Percentiles rank a stretch among this genome's conserved stretches.
These are phyloP conservation scores for Dryocosmus kuriphilus DNA, from an alignment of 2,888 invertebrate genomes.

Conservation along the genomic window DNA sequence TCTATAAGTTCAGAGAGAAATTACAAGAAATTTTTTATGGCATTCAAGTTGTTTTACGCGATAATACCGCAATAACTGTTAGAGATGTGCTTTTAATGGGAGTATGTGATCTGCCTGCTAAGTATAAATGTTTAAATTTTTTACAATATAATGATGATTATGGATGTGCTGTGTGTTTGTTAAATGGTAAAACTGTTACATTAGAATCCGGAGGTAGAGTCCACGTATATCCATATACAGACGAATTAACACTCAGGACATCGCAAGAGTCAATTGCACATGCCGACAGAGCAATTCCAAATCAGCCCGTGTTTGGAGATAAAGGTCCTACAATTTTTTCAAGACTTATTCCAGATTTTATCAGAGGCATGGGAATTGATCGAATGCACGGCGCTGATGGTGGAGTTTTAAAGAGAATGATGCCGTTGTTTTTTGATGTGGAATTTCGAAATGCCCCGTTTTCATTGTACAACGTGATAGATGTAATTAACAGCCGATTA, in stretches of 20 bases:
- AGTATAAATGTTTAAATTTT: conserved; percentile 49
- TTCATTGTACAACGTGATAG: conserved; percentile 45
- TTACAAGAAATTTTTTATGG: neutral
- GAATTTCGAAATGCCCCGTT: conserved; percentile 40
- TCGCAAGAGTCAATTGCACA: conserved; percentile 39
- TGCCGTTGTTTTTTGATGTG: conserved; percentile 46
- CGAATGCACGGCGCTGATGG: conserved; percentile 51
- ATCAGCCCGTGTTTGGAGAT: conserved; percentile 43
- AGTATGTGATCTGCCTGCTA: conserved; percentile 48
- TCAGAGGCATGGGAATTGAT: conserved; percentile 48
- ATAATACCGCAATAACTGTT: conserved; percentile 5
- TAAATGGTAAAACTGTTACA: conserved; percentile 44
- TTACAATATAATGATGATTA: conserved; percentile 49
- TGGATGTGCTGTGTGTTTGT: conserved; percentile 47
- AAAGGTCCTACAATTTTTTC: conserved; percentile 47
- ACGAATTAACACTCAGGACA: conserved; percentile 44
- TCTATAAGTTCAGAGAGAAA: conserved; percentile 16
- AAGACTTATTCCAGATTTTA: conserved; percentile 48
- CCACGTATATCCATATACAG: conserved; percentile 47
- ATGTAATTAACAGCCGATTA: conserved; percentile 48
- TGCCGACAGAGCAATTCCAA: conserved; percentile 42
- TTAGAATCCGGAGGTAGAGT: conserved; percentile 30
- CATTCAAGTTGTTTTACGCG: neutral
- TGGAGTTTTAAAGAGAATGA: conserved; percentile 47
- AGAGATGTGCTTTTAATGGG: conserved; percentile 46